Evolutionary conservation across 2,113 vertebrate genomes (phyloP).

Genomic region (Perca schrenkii): DNA sequence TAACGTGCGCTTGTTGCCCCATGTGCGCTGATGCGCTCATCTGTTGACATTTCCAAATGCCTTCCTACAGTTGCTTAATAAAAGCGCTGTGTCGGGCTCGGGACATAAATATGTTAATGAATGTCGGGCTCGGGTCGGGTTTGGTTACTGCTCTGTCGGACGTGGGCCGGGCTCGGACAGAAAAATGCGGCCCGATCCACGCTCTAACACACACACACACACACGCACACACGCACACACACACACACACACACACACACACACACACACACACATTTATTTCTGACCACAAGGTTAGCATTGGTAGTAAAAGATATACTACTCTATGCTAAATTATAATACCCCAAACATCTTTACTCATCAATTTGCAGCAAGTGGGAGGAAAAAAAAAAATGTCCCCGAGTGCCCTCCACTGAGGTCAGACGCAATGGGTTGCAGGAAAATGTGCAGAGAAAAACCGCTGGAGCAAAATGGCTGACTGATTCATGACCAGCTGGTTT

Average conservation of each 20-base stretch:
- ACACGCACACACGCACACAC: neutral
- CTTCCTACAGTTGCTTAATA: no score
- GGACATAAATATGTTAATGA: no score
- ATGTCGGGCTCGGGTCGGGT: no score
- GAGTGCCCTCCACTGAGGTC: slow-evolving; percentile 72
- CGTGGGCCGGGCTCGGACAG: no score
- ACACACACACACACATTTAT: slow-evolving; percentile 4
- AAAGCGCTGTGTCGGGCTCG: no score
- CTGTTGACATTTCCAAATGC: no score
- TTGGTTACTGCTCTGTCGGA: no score
- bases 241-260: no score
- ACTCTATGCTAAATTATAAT: slow-evolving; percentile 52
- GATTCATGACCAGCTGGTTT: slow-evolving; percentile 91
- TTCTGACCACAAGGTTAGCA: slow-evolving; percentile 45
- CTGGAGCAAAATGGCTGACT: slow-evolving; percentile 81
- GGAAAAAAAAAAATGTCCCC: slow-evolving; percentile 1
- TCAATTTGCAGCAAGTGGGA: slow-evolving; percentile 37
- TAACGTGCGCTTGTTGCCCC: no score
- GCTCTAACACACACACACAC: no score
- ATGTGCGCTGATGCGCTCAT: no score
- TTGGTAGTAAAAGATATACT: slow-evolving; percentile 49
- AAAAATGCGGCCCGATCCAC: no score
- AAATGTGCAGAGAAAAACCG: slow-evolving; percentile 71
- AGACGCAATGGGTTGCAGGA: slow-evolving; percentile 58
- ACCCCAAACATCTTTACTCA: slow-evolving; percentile 62